phyloP scores from a whole-genome alignment of 2,888 invertebrate genomes.

The Macroteleia sp. region DNA sequence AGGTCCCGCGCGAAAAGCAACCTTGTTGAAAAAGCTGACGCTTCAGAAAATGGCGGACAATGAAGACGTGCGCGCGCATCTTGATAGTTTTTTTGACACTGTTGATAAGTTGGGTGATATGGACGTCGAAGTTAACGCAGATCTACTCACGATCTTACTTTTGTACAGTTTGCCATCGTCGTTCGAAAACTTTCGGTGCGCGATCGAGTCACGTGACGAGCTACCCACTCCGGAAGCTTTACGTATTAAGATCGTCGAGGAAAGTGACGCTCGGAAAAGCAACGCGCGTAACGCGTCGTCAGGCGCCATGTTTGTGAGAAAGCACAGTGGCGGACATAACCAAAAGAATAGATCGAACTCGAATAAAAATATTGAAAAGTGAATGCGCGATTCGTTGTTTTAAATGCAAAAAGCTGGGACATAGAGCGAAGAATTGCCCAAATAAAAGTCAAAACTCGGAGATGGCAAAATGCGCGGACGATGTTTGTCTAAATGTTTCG shows the following conservation, averaged over 20 bases:
- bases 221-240: no score
- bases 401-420: slow-evolving; percentile 8
- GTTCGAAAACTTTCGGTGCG: slow-evolving; percentile 54
- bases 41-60: slow-evolving; percentile 75
- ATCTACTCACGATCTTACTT: slow-evolving; percentile 41
- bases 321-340: not conserved
- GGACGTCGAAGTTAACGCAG: slow-evolving; percentile 59
- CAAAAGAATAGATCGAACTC: not conserved
- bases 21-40: slow-evolving; percentile 77
- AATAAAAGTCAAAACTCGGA: slow-evolving; percentile 3
- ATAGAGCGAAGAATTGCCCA: slow-evolving; percentile 1
- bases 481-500: slow-evolving; percentile 13
- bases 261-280: no score
- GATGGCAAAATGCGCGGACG: slow-evolving; percentile 5
- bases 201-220: no score
- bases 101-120: slow-evolving; percentile 77
- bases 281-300: no score
- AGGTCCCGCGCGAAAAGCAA: slow-evolving; percentile 80
- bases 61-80: slow-evolving; percentile 75
- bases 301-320: slow-evolving; percentile 9
- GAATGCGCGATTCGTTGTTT: not conserved
- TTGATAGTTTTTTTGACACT: slow-evolving; percentile 76
- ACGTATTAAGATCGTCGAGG: no score
- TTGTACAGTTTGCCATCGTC: slow-evolving; percentile 60
- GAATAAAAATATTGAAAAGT: not conserved